Evolutionary conservation across 1,140 invertebrate species (phyloP).

Genomic region (Drosophila cardini): DNA sequence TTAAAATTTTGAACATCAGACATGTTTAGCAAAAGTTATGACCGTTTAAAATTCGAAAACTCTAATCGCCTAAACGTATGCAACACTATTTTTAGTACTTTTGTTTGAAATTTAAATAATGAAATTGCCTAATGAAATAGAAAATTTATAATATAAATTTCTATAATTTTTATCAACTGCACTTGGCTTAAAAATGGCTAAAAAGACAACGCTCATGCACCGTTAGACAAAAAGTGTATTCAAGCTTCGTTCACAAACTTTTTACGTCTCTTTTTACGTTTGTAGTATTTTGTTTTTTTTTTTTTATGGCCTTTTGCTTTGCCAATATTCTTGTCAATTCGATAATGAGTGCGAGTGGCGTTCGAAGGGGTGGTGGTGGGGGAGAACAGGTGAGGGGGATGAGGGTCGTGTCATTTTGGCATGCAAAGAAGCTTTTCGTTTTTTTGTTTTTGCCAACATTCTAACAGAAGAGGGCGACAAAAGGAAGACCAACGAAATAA

Average conservation of each 20-base stretch:
- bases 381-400: neutral
- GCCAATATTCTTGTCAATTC: constrained; percentile 51
- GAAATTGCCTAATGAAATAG: no score
- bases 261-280: neutral
- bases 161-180: no score
- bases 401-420: constrained; percentile 24
- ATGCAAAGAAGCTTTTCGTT: constrained; percentile 17
- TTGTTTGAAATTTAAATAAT: no score
- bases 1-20: no score
- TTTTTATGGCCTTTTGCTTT: constrained; percentile 51
- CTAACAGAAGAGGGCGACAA: neutral
- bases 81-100: no score
- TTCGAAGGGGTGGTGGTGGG: neutral
- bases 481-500: constrained; percentile 2
- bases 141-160: no score
- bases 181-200: no score
- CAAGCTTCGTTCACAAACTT: neutral
- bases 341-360: constrained; percentile 25
- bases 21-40: no score
- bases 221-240: constrained; percentile 4
- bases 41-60: no score
- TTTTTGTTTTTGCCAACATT: constrained; percentile 10
- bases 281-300: constrained; percentile 38
- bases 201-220: no score
- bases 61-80: no score